These are phyloP conservation scores for Anolis sagrei DNA, from an alignment of 2,113 vertebrate species.

Conservation along the genomic window DNA sequence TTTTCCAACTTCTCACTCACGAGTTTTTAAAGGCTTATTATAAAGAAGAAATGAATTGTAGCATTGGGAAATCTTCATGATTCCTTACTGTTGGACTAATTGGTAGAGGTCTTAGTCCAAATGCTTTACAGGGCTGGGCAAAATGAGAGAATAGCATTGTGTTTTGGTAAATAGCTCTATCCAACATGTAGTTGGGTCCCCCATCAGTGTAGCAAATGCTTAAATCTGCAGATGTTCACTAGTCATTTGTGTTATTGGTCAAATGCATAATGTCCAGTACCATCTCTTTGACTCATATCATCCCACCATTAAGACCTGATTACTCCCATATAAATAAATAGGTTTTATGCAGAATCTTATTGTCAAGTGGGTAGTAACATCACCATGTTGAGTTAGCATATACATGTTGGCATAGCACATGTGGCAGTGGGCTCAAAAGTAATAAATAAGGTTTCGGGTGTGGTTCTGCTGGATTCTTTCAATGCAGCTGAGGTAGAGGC, in stretches of 20 bases:
- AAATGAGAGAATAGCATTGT: neutral
- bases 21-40: neutral
- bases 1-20: neutral
- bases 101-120: neutral
- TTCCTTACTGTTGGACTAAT: neutral
- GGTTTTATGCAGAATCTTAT: neutral
- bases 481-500: neutral
- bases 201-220: neutral
- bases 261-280: neutral
- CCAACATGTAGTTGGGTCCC: too few species aligned
- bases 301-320: neutral
- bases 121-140: neutral
- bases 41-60: neutral
- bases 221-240: neutral
- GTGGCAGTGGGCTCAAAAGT: neutral
- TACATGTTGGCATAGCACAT: neutral
- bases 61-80: neutral
- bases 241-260: neutral
- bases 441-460: neutral
- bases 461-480: neutral
- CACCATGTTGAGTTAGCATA: neutral
- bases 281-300: neutral
- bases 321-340: neutral
- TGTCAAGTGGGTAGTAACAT: neutral
- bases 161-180: neutral